Evolutionary conservation across 2,113 vertebrate genomes (phyloP).

Genomic region (Lota lota): DNA sequence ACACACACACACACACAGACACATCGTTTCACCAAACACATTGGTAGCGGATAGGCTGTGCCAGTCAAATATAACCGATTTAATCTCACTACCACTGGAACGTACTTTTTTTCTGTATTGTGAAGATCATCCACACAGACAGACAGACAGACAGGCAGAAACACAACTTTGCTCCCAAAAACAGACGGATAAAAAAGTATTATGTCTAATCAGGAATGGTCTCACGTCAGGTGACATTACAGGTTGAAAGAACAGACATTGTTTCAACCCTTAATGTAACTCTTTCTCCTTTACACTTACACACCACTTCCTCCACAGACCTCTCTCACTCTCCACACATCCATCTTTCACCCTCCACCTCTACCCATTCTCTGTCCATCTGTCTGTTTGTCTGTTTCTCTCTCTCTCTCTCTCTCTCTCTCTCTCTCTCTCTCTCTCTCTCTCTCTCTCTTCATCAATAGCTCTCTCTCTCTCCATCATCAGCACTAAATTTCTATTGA

Average conservation of each 20-base stretch:
- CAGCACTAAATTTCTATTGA: constrained; percentile 99
- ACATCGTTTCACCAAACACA: neutral
- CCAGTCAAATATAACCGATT: neutral
- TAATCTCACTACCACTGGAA: neutral
- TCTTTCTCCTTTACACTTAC: constrained; percentile 47
- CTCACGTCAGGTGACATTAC: constrained; percentile 66
- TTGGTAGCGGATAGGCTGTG: neutral
- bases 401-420: constrained; percentile 8
- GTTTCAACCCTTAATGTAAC: constrained; percentile 42
- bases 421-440: constrained; percentile 7
- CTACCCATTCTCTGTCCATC: constrained; percentile 18
- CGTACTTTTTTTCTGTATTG: no score
- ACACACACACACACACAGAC: constrained; percentile 13
- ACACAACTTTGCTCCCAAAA: constrained; percentile 57
- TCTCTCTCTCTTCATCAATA: constrained; percentile 73
- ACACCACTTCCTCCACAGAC: constrained; percentile 27
- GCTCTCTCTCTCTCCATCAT: constrained; percentile 91
- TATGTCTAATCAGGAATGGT: constrained; percentile 61
- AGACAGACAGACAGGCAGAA: constrained; percentile 5
- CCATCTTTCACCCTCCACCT: neutral
- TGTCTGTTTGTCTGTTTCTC: constrained; percentile 8
- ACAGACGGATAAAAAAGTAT: constrained; percentile 74
- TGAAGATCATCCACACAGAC: neutral
- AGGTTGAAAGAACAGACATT: constrained; percentile 71
- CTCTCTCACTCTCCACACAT: constrained; percentile 32